phyloP scores from a whole-genome alignment of 1,140 invertebrate genomes.

The Pectinophora gossypiella region DNA sequence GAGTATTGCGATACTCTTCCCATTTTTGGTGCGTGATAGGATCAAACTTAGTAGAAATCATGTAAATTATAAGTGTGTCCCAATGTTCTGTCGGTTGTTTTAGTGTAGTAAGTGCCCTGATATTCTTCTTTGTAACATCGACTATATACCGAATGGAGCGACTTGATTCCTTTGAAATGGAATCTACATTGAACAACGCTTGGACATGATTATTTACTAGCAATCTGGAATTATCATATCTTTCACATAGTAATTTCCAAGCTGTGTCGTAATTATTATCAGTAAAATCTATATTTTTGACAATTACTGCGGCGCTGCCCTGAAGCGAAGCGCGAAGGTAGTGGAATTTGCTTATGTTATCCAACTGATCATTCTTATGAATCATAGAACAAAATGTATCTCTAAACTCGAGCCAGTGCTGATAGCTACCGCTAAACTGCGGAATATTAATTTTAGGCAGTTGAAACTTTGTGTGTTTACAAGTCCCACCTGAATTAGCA shows the following conservation, averaged over 20 bases:
- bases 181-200: constrained; percentile 7
- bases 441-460: constrained; percentile 13
- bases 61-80: constrained; percentile 6
- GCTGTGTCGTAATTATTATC: constrained; percentile 14
- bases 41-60: constrained; percentile 5
- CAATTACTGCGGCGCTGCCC: constrained; percentile 24
- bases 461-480: neutral
- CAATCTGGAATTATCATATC: constrained; percentile 14
- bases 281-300: constrained; percentile 30
- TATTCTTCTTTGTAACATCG: constrained; percentile 6
- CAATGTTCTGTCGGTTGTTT: constrained; percentile 6
- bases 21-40: neutral
- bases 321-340: constrained; percentile 25
- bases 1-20: constrained; percentile 4
- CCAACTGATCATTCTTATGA: constrained; percentile 24
- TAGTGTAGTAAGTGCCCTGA: neutral
- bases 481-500: constrained; percentile 1
- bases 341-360: constrained; percentile 22
- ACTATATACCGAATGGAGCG: neutral
- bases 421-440: constrained; percentile 20
- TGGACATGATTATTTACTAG: constrained; percentile 17
- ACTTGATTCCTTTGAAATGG: constrained; percentile 4
- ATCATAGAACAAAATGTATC: constrained; percentile 38
- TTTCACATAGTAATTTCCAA: constrained; percentile 15
- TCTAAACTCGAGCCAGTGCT: constrained; percentile 38